These are phyloP conservation scores for Vulpes vulpes DNA, from an alignment of 2,113 vertebrate genomes.

Conservation along the genomic window DNA sequence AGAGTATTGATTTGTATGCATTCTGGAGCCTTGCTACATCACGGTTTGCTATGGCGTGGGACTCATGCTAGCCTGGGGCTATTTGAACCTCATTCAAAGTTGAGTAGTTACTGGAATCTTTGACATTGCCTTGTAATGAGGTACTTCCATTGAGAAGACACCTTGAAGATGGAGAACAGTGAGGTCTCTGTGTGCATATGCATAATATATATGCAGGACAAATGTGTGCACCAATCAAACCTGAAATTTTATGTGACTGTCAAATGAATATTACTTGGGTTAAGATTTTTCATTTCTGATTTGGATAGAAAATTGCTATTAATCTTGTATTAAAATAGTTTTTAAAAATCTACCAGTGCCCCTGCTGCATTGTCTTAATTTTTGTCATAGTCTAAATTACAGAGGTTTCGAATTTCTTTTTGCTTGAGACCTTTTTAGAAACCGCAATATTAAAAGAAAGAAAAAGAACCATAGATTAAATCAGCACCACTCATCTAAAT, in stretches of 20 bases:
- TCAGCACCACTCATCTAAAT: neutral
- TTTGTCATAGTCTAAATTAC: neutral
- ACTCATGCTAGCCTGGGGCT: conserved; percentile 61
- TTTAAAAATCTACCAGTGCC: conserved; percentile 76
- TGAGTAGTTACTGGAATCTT: conserved; percentile 32
- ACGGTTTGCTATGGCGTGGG: neutral
- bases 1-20: conserved; percentile 69
- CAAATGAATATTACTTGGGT: conserved; percentile 80
- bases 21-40: conserved; percentile 76
- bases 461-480: neutral
- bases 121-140: conserved; percentile 58
- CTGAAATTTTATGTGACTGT: conserved; percentile 81
- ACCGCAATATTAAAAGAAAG: neutral
- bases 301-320: conserved; percentile 85
- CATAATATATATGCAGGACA: conserved; percentile 69
- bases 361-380: conserved; percentile 71
- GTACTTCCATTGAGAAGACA: conserved; percentile 21
- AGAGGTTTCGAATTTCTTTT: neutral
- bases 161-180: neutral
- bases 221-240: conserved; percentile 79
- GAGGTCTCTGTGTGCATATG: conserved; percentile 77
- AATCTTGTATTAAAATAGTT: conserved; percentile 86
- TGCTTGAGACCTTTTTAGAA: neutral
- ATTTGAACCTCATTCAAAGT: conserved; percentile 47
- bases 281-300: conserved; percentile 84